Evolutionary conservation across 2,888 invertebrate genomes (phyloP).

Genomic region (Limnephilus auricula): DNA sequence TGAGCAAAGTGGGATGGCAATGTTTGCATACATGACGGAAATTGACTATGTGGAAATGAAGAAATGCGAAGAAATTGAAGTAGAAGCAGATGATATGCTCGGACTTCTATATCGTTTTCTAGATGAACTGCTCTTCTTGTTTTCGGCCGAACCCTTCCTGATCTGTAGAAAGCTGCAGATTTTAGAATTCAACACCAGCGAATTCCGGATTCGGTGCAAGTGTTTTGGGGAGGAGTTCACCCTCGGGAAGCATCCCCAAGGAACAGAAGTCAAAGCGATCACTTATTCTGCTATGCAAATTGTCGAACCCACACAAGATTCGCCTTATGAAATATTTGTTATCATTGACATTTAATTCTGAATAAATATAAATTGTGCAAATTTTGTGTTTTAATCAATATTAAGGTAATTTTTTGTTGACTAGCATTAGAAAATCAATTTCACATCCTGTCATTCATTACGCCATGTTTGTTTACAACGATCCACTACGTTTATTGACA

Average conservation of each 20-base stretch:
- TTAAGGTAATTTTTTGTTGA: constrained; percentile 47
- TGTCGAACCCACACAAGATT: constrained; percentile 83
- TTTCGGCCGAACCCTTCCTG: constrained; percentile 93
- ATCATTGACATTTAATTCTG: constrained; percentile 93
- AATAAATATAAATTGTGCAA: constrained; percentile 47
- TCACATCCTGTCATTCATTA: constrained; percentile 63
- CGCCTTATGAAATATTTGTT: constrained; percentile 93
- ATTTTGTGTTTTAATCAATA: constrained; percentile 39
- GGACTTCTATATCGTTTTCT: constrained; percentile 94
- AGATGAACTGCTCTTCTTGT: constrained; percentile 95
- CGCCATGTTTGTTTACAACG: constrained; percentile 65
- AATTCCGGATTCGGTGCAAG: constrained; percentile 87
- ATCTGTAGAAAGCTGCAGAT: constrained; percentile 93
- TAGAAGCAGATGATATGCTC: constrained; percentile 91
- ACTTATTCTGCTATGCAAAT: constrained; percentile 99
- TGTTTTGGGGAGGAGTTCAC: constrained; percentile 97
- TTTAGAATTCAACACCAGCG: constrained; percentile 89
- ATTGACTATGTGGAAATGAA: constrained; percentile 89
- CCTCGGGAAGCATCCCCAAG: constrained; percentile 96
- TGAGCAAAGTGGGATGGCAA: constrained; percentile 95
- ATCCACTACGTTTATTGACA: constrained; percentile 62
- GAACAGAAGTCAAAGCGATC: constrained; percentile 98
- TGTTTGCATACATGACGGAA: constrained; percentile 99
- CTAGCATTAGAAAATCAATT: constrained; percentile 40
- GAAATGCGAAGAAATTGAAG: constrained; percentile 89